Percentiles rank a stretch among this genome's conserved stretches.
These are phyloP conservation scores for Drosophila longiperda DNA, from an alignment of 2,888 invertebrate species.

Conservation along the genomic window DNA sequence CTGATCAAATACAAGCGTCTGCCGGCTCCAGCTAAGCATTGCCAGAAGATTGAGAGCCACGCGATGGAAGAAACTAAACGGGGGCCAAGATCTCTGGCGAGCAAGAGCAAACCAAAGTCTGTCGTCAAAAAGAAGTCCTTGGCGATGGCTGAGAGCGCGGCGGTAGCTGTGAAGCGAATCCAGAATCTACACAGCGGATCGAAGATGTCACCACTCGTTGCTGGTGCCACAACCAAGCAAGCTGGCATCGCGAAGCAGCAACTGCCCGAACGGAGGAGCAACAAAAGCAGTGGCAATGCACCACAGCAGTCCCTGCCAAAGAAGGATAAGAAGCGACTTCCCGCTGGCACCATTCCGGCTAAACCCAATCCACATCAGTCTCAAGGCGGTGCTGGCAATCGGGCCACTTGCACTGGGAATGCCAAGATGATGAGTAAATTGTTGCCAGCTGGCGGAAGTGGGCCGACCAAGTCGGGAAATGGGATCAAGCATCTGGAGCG, in stretches of 20 bases:
- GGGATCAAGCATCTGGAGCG: conserved; percentile 26
- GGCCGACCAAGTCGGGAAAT: not conserved
- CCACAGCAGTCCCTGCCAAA: not conserved
- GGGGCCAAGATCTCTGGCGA: not conserved
- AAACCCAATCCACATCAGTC: conserved; percentile 10
- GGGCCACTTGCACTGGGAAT: not conserved
- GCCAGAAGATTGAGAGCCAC: not conserved
- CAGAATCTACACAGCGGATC: not conserved
- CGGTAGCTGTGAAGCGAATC: not conserved
- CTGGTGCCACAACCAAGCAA: not conserved
- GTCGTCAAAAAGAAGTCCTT: not conserved
- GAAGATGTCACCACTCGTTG: no score
- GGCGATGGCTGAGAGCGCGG: not conserved
- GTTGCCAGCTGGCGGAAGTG: not conserved
- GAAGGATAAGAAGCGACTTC: conserved; percentile 12
- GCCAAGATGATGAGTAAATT: conserved; percentile 2
- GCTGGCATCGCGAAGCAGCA: not conserved
- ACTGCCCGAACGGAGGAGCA: conserved; percentile 1
- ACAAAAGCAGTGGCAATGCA: not conserved
- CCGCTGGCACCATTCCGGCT: conserved; percentile 24
- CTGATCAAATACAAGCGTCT: not conserved
- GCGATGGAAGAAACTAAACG: not conserved
- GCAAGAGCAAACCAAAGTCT: not conserved
- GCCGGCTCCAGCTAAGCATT: not conserved
- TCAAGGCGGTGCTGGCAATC: conserved; percentile 20